phyloP scores from a whole-genome alignment of 2,113 vertebrate genomes.

The Amphilophus citrinellus region DNA sequence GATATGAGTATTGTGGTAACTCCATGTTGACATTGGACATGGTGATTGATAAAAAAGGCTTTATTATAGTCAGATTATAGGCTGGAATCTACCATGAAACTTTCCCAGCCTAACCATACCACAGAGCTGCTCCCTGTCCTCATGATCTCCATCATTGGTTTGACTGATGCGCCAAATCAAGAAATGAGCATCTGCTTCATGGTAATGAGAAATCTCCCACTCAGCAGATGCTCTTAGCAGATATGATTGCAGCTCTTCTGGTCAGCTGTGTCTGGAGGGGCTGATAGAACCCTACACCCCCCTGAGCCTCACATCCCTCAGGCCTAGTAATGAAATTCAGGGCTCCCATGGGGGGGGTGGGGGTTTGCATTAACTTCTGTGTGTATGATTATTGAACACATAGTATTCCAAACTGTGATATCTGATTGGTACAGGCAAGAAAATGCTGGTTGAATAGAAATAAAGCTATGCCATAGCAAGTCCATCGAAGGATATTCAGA shows the following conservation, averaged over 20 bases:
- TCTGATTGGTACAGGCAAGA: background rate
- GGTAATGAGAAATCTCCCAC: background rate
- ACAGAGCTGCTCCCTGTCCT: background rate
- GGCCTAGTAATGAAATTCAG: slow-evolving; percentile 70
- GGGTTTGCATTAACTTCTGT: background rate
- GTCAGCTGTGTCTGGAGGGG: slow-evolving; percentile 57
- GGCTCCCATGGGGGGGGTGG: slow-evolving; percentile 23
- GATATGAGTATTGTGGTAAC: background rate
- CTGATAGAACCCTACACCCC: slow-evolving; percentile 35
- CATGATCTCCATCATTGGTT: background rate
- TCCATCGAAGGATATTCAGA: background rate
- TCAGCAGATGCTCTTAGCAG: slow-evolving; percentile 42
- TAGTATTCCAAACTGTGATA: background rate
- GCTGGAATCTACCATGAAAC: too few relatives aligned
- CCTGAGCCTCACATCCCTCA: slow-evolving; percentile 12
- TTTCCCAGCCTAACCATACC: background rate
- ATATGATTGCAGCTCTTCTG: slow-evolving; percentile 13
- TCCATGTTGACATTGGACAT: background rate
- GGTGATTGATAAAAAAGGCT: background rate
- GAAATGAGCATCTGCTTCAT: slow-evolving; percentile 43
- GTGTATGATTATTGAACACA: background rate
- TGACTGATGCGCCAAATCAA: slow-evolving; percentile 40
- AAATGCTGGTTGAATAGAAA: background rate
- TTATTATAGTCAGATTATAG: background rate
- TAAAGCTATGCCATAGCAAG: background rate